These are phyloP conservation scores for Oligia fasciuncula DNA, from an alignment of 2,888 invertebrate genomes.

Conservation along the genomic window DNA sequence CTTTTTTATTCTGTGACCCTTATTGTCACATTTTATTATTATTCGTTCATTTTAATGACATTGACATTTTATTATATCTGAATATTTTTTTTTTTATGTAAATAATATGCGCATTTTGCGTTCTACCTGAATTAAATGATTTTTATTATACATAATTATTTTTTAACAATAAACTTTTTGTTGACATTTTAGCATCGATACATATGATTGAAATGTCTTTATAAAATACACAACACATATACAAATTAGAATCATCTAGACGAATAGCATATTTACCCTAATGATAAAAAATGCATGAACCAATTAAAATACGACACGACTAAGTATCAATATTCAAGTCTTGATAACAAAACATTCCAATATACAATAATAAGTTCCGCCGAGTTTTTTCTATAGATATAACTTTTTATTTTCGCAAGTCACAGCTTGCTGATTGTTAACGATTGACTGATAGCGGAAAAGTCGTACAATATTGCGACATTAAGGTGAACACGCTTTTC, in stretches of 20 bases:
- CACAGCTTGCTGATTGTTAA: background rate
- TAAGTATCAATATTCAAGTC: conserved; percentile 34
- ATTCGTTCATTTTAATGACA: background rate
- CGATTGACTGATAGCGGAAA: conserved; percentile 33
- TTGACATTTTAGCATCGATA: background rate
- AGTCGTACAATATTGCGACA: conserved; percentile 2
- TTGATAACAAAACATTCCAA: conserved; percentile 45
- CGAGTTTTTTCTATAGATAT: conserved; percentile 23
- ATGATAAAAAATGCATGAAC: conserved; percentile 25
- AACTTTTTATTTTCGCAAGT: conserved; percentile 26
- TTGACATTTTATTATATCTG: background rate
- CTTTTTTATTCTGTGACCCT: background rate
- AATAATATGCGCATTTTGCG: too few species aligned
- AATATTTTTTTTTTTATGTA: background rate
- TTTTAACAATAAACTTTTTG: background rate
- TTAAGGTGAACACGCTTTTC: conserved; percentile 9
- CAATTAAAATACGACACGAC: conserved; percentile 45
- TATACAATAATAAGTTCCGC: conserved; percentile 8
- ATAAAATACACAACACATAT: background rate
- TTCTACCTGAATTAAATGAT: too few species aligned
- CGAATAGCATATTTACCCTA: background rate
- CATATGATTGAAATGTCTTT: background rate
- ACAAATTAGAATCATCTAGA: conserved; percentile 36
- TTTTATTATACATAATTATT: too few species aligned
- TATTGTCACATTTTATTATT: background rate